Base-by-base conservation (phyloP, 1,140 invertebrate genomes). In the Telenomus remus region DNA sequence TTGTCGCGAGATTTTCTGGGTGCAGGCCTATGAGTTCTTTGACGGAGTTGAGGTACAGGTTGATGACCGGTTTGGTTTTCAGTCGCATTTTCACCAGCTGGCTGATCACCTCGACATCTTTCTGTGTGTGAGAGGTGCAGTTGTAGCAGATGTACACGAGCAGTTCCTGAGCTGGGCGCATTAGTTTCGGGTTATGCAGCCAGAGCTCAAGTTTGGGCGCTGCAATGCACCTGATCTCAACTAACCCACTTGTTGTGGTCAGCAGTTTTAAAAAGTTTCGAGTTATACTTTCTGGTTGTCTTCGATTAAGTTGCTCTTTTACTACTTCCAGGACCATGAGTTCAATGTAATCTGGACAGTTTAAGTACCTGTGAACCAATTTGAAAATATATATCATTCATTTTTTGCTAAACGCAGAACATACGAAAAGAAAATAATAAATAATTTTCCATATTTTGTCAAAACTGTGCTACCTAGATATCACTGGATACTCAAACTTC, bases 171-270 rank as follows among this genome's bases (percentile, higher is more conserved):
- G 96, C 96, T 7, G 94, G 91, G 80, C 95, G 92, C 85, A 95
- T 94, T 43, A 97, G 85, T 90, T 99, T 99, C 34, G 96, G 96
- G 88, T 98, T 98, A 81, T 98, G 96, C 19, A 99, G 89, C 97
- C 97, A 98, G 65, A 94, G 92, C 86, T 99, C 97, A 0, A 99
- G 87, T 15, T 94, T 91, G 10, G 94, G 92, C 7, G 94, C 92
- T 7, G 95, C 93, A 46, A 96, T 91, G 50, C 94, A 91, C 19
- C 97, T 91, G 44, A 97, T 93, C 89, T 97, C 96, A 0, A 92
- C 91, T 59, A 97, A 92, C 0, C 97, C 97, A 77, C 95, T 94
- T 0, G 95, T 92, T 0, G 93, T 92, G 0, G 95, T 93, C 14
- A 98, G 87, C 44, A 98, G 89, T 66, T 94, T 93, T 0, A 98